Evolutionary conservation across 2,797 vertebrate species (phyloP), one percentile per base, ranked within the genome.

Genomic region (Platalea minor): DNA sequence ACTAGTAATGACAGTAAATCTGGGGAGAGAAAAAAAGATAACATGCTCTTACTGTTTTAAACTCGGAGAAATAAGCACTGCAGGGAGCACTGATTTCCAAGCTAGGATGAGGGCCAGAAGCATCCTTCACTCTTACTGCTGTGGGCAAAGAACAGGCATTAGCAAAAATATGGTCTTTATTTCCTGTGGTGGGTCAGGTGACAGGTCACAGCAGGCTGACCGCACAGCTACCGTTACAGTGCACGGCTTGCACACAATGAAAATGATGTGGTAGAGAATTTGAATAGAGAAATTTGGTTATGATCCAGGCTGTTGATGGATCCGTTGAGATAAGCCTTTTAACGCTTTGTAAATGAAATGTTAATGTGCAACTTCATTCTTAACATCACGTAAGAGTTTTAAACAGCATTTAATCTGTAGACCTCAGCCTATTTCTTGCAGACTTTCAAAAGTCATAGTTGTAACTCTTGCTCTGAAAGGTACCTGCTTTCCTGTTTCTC

Each of bases 241-340:
- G 0, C 12, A 29, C 0, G 0, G 80, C 83, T 60, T n/a, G 67
- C 94, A 85, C 90, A 93, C 93, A 33, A 53, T 67, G 80, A 67
- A 88, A 97, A 76, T 14, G 2, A 56, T 73, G 82, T 29, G 93
- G 59, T 28, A 37, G 14, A 41, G 79, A 68, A 90, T 86, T 89
- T 95, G 93, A 96, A 91, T 70, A 78, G 43, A 91, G 77, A 76
- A 48, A 70, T 85, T 82, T 85, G 90, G 84, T 87, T 91, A 85
- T 4, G 23, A 45, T 87, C 85, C 94, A 94, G 74, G 56, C 80
- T 85, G 72, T 3, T 80, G 89, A 53, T 70, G 37, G 88, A 74
- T 13, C 56, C 63, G 48, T 25, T 57, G 67, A 91, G 83, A 79
- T 92, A 78, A 88, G 83, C 25, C 61, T 87, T 82, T 82, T 73